These are phyloP conservation scores for Typhlichthys subterraneus DNA, from an alignment of 2,797 vertebrate genomes.

Conservation along the genomic window DNA sequence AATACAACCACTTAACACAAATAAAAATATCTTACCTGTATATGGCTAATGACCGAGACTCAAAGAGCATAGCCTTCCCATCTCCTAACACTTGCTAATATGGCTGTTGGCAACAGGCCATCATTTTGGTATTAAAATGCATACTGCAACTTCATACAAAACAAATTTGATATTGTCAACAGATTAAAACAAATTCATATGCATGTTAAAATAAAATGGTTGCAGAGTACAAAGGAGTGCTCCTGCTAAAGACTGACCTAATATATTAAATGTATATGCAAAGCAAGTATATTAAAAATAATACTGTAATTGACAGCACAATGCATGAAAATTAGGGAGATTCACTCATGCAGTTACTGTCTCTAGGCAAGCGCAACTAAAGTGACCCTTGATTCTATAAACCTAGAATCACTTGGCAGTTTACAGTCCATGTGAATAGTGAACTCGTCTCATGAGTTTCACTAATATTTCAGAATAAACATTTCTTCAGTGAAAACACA, in stretches of 20 bases:
- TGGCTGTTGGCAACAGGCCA: slow-evolving; percentile 27
- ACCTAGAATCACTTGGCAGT: slow-evolving; percentile 16
- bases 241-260: no score
- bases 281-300: no score
- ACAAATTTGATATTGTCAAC: not conserved
- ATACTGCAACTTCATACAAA: not conserved
- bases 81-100: not conserved
- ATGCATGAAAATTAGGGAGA: not conserved
- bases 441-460: not conserved
- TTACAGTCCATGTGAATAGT: not conserved
- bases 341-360: slow-evolving; percentile 6
- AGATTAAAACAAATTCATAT: not conserved
- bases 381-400: slow-evolving; percentile 34
- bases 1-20: slow-evolving; percentile 27
- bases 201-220: slow-evolving; percentile 2
- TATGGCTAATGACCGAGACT: not conserved
- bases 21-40: slow-evolving; percentile 12
- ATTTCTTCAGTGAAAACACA: slow-evolving; percentile 18
- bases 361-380: slow-evolving; percentile 5
- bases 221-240: not conserved
- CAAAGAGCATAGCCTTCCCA: not conserved
- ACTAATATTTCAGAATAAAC: not conserved
- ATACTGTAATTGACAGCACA: no score
- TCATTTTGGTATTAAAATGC: slow-evolving; percentile 7
- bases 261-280: no score